Conservation (phyloP, 1,140 invertebrate species). For the Nasonia longicornis region DNA sequence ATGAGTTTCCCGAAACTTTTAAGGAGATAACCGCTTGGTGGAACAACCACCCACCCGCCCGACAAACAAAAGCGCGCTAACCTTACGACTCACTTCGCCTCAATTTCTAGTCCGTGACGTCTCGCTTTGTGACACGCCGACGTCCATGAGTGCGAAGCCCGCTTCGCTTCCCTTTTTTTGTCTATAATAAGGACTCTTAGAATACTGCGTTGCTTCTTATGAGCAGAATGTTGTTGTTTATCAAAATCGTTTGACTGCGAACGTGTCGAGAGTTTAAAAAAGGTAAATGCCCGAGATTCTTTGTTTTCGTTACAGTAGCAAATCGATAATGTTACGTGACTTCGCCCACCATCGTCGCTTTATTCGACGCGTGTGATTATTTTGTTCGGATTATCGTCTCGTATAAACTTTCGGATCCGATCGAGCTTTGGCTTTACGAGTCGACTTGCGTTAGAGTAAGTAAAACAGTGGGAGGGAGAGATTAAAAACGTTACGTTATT, state of each 20-base stretch:
- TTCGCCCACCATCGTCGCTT: slow-evolving; percentile 61
- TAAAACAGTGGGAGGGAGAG: not conserved
- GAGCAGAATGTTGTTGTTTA: not conserved
- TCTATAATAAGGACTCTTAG: slow-evolving; percentile 12
- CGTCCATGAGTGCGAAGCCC: slow-evolving; percentile 38
- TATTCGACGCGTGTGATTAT: not conserved
- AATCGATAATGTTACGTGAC: slow-evolving; percentile 55
- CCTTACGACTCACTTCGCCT: not conserved
- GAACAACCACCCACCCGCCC: slow-evolving; percentile 26
- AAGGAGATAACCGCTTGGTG: not conserved
- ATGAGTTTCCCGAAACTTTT: not conserved
- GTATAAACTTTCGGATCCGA: not conserved
- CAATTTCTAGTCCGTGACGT: slow-evolving; percentile 20
- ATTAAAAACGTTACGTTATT: not conserved
- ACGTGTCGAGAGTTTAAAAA: not conserved
- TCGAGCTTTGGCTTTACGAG: slow-evolving; percentile 23
- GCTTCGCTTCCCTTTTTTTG: slow-evolving; percentile 18
- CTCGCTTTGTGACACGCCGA: not conserved
- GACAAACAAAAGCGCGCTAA: not conserved
- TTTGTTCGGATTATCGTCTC: not conserved
- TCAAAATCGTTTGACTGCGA: not conserved
- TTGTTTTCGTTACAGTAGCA: not conserved
- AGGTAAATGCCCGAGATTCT: not conserved
- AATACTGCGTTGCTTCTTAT: not conserved
- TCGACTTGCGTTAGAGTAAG: not conserved